Percentiles rank a stretch among this genome's conserved stretches.
phyloP scores from a whole-genome alignment of 2,797 vertebrate species.

The Sebastes variabilis region DNA sequence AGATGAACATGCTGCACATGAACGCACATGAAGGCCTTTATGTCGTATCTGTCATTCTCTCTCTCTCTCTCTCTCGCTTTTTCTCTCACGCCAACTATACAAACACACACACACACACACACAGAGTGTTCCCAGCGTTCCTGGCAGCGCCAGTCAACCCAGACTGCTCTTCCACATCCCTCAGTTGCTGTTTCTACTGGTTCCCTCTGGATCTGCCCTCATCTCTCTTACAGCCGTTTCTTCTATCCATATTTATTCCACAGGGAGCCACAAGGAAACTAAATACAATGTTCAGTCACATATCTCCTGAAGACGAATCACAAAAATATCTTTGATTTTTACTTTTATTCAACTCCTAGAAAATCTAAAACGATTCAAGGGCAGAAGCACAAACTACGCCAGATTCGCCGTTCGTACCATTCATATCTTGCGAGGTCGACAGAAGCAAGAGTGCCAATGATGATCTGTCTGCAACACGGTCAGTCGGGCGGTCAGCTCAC shows the following conservation, averaged over 20 bases:
- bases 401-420: constrained; percentile 10
- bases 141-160: constrained; percentile 70
- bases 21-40: constrained; percentile 49
- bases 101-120: constrained; percentile 27
- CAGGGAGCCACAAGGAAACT: not conserved
- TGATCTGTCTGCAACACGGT: not conserved
- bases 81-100: constrained; percentile 1
- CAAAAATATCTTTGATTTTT: not conserved
- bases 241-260: constrained; percentile 24
- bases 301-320: not conserved
- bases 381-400: not conserved
- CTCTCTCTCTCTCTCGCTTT: constrained; percentile 1
- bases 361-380: constrained; percentile 1
- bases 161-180: constrained; percentile 39
- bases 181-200: constrained; percentile 25
- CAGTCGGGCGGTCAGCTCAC: not conserved
- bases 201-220: constrained; percentile 14
- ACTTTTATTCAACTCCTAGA: not conserved
- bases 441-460: not conserved
- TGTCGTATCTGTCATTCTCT: constrained; percentile 28
- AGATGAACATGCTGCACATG: constrained; percentile 49
- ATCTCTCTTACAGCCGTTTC: constrained; percentile 8
- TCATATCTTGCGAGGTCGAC: not conserved
- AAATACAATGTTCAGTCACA: not conserved
- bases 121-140: constrained; percentile 63